Conservation (phyloP, 2,797 vertebrate genomes). For the Buceros bicornis region DNA sequence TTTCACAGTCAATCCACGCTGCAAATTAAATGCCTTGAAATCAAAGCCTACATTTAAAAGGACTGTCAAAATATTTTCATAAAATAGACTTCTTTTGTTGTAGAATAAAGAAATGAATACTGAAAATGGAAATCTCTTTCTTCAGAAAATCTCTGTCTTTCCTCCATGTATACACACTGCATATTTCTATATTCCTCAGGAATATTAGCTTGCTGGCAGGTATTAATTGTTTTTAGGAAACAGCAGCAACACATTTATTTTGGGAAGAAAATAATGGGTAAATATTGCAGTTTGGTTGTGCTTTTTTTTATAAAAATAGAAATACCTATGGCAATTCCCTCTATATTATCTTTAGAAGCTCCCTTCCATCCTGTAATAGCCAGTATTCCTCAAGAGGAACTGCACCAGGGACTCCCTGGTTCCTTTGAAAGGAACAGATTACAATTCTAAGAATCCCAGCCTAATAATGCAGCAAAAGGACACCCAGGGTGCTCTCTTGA, state of each 20-base stretch:
- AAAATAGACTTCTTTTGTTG: constrained; percentile 3
- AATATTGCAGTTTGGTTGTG: background rate
- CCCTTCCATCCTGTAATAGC: background rate
- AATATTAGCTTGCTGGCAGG: background rate
- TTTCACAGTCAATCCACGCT: constrained; percentile 39
- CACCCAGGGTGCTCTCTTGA: background rate
- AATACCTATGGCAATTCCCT: background rate
- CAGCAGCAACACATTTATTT: background rate
- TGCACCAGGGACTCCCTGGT: background rate
- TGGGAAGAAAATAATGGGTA: background rate
- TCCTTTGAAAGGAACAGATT: background rate
- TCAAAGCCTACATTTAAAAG: constrained; percentile 28
- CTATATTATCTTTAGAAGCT: background rate
- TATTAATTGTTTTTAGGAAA: background rate
- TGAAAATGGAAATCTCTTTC: background rate
- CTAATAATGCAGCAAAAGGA: background rate
- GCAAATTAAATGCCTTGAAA: constrained; percentile 46
- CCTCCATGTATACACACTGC: background rate
- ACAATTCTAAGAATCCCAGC: background rate
- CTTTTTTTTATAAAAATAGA: background rate
- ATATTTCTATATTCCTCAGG: background rate
- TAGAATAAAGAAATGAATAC: background rate
- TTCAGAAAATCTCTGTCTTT: background rate
- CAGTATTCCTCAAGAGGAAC: background rate
- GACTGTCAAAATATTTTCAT: constrained; percentile 42